phyloP scores from a whole-genome alignment of 2,113 vertebrate genomes.

The Dermatemys mawii region DNA sequence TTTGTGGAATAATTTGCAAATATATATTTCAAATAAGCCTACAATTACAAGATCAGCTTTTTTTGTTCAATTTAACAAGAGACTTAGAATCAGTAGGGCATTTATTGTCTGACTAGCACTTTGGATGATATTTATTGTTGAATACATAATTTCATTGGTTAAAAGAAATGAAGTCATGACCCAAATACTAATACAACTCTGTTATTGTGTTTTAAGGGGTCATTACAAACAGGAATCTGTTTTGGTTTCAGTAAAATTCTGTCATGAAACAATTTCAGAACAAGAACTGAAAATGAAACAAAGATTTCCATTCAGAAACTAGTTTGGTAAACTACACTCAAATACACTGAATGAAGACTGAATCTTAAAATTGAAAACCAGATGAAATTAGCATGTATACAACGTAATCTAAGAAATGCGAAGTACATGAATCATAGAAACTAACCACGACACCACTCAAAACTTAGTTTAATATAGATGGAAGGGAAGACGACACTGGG shows the following conservation, averaged over 20 bases:
- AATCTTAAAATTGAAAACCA: background rate
- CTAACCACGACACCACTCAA: background rate
- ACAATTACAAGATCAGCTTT: background rate
- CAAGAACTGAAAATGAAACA: background rate
- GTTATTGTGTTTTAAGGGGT: background rate
- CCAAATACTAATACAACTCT: background rate
- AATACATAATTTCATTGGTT: background rate
- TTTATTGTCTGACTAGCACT: background rate
- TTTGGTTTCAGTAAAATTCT: conserved; percentile 21
- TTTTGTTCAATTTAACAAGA: background rate
- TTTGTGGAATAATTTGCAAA: background rate
- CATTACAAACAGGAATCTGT: background rate
- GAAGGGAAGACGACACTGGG: background rate
- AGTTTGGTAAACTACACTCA: background rate
- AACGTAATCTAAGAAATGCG: background rate
- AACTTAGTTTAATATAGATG: background rate
- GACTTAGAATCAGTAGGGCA: background rate
- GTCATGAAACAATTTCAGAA: background rate
- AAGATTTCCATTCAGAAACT: background rate
- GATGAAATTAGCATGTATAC: background rate
- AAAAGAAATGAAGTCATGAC: background rate
- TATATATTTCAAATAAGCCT: background rate
- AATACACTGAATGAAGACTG: background rate
- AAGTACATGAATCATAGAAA: background rate
- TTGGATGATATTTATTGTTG: background rate